Percentiles rank a stretch among this genome's conserved stretches.
Conservation (phyloP, 2,113 vertebrate species). For the Chunga burmeisteri region DNA sequence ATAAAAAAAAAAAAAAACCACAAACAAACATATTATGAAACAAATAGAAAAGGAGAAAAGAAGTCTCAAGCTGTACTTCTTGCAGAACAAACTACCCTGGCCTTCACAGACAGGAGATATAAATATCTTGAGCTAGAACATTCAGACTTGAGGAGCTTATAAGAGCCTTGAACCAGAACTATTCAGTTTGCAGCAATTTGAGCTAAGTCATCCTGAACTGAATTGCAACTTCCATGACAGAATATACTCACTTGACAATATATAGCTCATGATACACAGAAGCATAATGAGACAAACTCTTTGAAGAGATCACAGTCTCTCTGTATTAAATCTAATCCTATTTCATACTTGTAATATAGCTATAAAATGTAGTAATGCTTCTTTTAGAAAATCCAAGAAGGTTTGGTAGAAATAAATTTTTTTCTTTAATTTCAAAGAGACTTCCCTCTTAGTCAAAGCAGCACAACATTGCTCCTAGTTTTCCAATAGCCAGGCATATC, state of each 20-base stretch:
- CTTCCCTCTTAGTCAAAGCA: neutral
- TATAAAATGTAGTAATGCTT: neutral
- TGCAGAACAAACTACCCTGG: neutral
- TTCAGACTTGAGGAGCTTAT: neutral
- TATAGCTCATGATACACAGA: neutral
- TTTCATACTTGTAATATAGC: neutral
- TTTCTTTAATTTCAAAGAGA: neutral
- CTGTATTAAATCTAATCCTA: neutral
- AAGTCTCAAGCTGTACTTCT: neutral
- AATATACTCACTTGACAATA: neutral
- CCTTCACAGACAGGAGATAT: neutral
- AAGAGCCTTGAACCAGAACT: constrained; percentile 31
- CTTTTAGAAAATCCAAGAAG: neutral
- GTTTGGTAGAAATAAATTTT: neutral
- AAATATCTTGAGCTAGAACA: neutral
- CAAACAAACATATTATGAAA: neutral
- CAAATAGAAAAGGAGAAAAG: neutral
- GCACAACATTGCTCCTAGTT: neutral
- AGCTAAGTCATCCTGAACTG: constrained; percentile 14
- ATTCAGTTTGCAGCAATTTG: neutral
- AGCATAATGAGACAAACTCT: neutral
- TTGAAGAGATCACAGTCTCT: neutral
- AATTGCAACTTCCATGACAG: neutral
- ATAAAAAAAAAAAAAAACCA: neutral
- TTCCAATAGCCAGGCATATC: neutral